These are phyloP conservation scores for Microplitis mediator DNA, from an alignment of 1,140 invertebrate species.

Conservation along the genomic window DNA sequence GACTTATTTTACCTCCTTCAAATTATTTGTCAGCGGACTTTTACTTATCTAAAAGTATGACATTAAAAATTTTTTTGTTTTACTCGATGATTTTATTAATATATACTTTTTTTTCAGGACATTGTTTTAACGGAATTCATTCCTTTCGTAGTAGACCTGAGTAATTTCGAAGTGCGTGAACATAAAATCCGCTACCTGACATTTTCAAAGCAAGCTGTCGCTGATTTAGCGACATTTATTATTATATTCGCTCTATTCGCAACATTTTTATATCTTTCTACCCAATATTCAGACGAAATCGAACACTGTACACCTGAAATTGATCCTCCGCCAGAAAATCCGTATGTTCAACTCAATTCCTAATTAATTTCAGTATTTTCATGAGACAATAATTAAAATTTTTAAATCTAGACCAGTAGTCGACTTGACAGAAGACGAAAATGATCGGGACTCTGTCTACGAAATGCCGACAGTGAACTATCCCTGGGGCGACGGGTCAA, in stretches of 20 bases:
- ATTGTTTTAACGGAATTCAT: conserved; percentile 36
- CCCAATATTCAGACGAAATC: conserved; percentile 31
- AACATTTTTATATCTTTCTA: conserved; percentile 31
- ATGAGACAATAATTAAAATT: neutral
- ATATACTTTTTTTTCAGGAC: conserved; percentile 28
- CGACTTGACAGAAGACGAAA: conserved; percentile 13
- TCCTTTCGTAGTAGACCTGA: conserved; percentile 22
- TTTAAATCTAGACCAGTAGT: conserved; percentile 1
- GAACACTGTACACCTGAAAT: conserved; percentile 5
- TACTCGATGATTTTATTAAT: conserved; percentile 4
- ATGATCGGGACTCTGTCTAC: conserved; percentile 13
- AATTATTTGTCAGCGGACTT: conserved; percentile 36
- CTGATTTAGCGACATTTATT: conserved; percentile 33
- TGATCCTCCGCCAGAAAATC: conserved; percentile 4
- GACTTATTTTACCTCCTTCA: conserved; percentile 38
- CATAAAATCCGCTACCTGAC: conserved; percentile 9
- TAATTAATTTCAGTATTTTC: neutral
- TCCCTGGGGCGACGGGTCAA: neutral
- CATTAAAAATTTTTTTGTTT: neutral
- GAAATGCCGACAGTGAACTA: neutral
- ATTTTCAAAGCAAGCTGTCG: conserved; percentile 22
- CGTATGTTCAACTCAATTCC: conserved; percentile 11
- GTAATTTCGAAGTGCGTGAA: conserved; percentile 7
- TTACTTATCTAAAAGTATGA: conserved; percentile 44
- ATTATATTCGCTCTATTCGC: conserved; percentile 21